Percentiles rank a stretch among this genome's conserved stretches.
These are phyloP conservation scores for Cephalopachus bancanus DNA, from an alignment of 2,797 vertebrate genomes.

Conservation along the genomic window DNA sequence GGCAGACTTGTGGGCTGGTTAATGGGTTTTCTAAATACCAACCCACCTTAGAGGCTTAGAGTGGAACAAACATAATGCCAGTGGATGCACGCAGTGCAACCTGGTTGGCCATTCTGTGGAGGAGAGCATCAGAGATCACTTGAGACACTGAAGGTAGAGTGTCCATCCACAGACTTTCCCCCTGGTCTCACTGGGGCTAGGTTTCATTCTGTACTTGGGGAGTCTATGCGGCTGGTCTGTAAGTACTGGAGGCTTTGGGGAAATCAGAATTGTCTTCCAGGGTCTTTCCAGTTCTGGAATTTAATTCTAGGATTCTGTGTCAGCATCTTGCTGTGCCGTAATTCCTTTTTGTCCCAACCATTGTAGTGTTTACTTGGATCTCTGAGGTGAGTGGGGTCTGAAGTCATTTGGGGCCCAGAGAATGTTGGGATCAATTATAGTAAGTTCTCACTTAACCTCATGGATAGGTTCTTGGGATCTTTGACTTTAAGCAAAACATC, in stretches of 20 bases:
- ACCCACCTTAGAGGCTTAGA: neutral
- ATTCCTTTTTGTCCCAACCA: neutral
- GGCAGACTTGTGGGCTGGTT: neutral
- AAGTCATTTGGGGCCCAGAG: neutral
- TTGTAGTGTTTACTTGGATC: neutral
- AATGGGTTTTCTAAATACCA: neutral
- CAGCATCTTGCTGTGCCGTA: neutral
- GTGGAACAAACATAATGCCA: neutral
- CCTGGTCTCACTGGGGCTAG: neutral
- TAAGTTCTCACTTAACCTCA: neutral
- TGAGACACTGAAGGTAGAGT: neutral
- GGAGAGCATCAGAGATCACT: neutral
- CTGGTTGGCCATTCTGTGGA: neutral
- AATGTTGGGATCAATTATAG: neutral
- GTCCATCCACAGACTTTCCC: neutral
- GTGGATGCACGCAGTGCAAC: accelerated
- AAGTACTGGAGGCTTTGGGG: neutral
- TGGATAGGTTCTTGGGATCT: neutral
- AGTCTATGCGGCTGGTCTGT: neutral
- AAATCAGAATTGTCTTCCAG: neutral
- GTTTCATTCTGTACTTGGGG: neutral
- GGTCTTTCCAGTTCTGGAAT: neutral
- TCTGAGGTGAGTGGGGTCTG: neutral
- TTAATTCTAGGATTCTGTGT: neutral
- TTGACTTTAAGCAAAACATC: neutral